These are phyloP conservation scores for Danio rerio DNA, from an alignment of 2,113 vertebrate genomes.

Conservation along the genomic window DNA sequence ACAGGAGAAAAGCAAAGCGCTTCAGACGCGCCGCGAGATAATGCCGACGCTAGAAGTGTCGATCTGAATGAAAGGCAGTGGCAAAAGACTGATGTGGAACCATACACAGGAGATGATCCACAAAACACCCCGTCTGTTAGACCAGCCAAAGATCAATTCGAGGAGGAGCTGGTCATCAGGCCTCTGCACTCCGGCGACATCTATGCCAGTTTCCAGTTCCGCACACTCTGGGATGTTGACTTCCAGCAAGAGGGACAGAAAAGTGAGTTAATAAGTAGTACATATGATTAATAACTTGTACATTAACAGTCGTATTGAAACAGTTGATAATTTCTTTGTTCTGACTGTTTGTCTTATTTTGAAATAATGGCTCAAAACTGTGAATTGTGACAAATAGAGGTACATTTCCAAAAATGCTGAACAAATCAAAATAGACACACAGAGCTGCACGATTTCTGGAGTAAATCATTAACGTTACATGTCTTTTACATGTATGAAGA, in stretches of 20 bases:
- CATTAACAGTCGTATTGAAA: no score
- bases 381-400: no score
- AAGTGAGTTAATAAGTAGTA: slow-evolving; percentile 74
- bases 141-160: slow-evolving; percentile 74
- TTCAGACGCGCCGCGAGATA: not conserved
- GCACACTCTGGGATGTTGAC: slow-evolving; percentile 87
- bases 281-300: no score
- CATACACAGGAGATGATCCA: slow-evolving; percentile 8
- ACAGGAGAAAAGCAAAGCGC: not conserved
- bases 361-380: no score
- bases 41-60: not conserved
- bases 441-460: no score
- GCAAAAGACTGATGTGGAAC: slow-evolving; percentile 60
- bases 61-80: slow-evolving; percentile 54
- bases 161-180: slow-evolving; percentile 88
- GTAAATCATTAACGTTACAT: no score
- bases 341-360: no score
- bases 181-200: slow-evolving; percentile 90
- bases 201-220: slow-evolving; percentile 93
- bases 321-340: no score
- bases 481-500: no score
- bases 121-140: not conserved
- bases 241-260: slow-evolving; percentile 74
- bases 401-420: no score
- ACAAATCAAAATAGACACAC: no score